Evolutionary conservation across 2,113 vertebrate genomes (phyloP).

Genomic region (Cyanoderma ruficeps): DNA sequence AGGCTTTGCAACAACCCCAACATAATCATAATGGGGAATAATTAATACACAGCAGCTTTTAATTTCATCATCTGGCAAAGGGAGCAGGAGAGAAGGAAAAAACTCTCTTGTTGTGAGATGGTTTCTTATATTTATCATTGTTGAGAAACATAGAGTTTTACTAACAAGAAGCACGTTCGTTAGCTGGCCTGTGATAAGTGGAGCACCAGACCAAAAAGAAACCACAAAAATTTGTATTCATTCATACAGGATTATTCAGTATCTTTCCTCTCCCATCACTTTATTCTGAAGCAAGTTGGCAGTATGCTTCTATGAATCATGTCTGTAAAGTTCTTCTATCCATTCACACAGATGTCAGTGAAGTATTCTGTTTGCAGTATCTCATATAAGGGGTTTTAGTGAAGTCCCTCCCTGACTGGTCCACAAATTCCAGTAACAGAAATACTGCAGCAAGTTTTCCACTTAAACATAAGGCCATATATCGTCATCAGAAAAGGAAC

Average conservation of each 20-base stretch:
- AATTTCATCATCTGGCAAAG: background rate
- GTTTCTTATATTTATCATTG: background rate
- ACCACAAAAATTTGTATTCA: background rate
- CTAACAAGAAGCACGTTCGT: background rate
- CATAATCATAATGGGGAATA: background rate
- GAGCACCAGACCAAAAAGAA: background rate
- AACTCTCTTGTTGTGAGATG: background rate
- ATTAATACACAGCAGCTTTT: background rate
- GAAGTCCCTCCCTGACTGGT: background rate
- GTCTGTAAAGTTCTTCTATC: background rate
- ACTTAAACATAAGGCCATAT: background rate
- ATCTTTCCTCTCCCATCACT: background rate
- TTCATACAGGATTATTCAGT: background rate
- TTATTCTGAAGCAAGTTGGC: background rate
- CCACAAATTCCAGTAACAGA: conserved; percentile 6
- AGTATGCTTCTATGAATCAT: background rate
- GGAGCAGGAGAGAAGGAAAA: background rate
- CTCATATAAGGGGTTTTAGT: background rate
- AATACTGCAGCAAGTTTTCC: background rate
- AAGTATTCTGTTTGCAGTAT: background rate
- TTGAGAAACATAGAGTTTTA: background rate
- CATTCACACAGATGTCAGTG: background rate
- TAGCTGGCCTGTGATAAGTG: background rate
- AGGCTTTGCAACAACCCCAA: background rate
- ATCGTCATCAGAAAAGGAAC: conserved; percentile 16